Base-by-base conservation (phyloP, 2,888 invertebrate genomes). In the Gari tellinella region DNA sequence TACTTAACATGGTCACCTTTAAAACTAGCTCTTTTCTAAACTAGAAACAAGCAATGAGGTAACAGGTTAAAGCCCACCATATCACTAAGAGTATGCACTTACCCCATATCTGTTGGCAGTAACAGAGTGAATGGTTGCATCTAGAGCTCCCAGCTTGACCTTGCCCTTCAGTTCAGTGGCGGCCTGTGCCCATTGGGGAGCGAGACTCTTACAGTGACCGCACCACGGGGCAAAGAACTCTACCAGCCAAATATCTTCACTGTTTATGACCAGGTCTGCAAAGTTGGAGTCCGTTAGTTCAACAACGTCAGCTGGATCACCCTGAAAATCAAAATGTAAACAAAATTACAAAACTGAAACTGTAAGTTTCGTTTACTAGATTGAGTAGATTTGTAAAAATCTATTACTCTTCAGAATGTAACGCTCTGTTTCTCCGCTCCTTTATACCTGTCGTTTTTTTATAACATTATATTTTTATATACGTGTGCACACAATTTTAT, bases 221-320 rank as follows among this genome's bases (percentile, higher is more conserved):
- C 98, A 98, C 94, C 93, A 94, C 5, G 93, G 94, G 7, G 99
- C 99, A 92, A 95, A 99, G 94, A 99, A 99, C 93, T 99, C 99
- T 1, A 99, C 97, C 83, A 99, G 93, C 98, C 99, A 99, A 92
- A 98, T 94, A 89, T 99, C 99, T 17, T 99, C 97, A 53, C 97
- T 97, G 84, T 97, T 94, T 83, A 99, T 91, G 17, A 99, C 99
- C 62, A 96, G 92, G 91, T 96, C 95, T 80, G 98, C 96, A 92
- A 99, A 99, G 94, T 99, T 99, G 79, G 95, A 94, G 91, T 99
- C 99, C 0, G 99, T 99, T 76, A 99, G 93, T 89, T 97, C 97
- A 82, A 99, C 93, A 19, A 99, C 99, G 55, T 82, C 88, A 41
- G 92, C 76, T 90, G 43, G 87, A 79, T 79, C 91, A 25, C 72